A percentile compares a stretch with the other conserved stretches of the same genome.
Evolutionary conservation across 2,797 vertebrate species (phyloP).

Genomic region (Oryzias sinensis): DNA sequence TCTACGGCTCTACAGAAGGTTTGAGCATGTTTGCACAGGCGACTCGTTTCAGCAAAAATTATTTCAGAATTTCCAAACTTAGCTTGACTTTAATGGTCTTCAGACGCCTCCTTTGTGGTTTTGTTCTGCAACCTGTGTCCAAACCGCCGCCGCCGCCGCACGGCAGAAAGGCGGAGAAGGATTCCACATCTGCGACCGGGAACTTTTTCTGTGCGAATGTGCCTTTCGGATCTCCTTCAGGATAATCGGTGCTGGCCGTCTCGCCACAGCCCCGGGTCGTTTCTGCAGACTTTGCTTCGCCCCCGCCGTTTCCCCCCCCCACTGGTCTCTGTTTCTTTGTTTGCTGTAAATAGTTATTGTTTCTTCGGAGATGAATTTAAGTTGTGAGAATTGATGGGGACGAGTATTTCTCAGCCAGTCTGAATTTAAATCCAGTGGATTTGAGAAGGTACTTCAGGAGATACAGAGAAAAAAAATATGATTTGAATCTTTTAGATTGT

Average conservation of each 20-base stretch:
- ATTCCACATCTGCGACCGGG: conserved; percentile 24
- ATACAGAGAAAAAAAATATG: conserved; percentile 22
- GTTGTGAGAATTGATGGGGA: conserved; percentile 30
- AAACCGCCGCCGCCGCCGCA: conserved; percentile 25
- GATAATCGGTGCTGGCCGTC: conserved; percentile 36
- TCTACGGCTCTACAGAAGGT: conserved; percentile 45
- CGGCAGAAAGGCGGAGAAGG: conserved; percentile 22
- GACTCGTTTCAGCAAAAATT: conserved; percentile 9
- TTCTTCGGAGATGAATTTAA: conserved; percentile 39
- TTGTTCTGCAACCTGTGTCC: conserved; percentile 2
- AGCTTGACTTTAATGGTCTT: background rate
- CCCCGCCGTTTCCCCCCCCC: conserved; percentile 4
- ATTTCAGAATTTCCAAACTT: background rate
- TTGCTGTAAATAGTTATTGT: conserved; percentile 50
- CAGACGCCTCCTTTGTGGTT: conserved; percentile 6
- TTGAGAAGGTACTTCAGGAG: conserved; percentile 50
- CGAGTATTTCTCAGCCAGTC: conserved; percentile 36
- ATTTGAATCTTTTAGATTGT: conserved; percentile 43
- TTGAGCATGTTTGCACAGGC: conserved; percentile 23
- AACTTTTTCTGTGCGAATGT: conserved; percentile 39
- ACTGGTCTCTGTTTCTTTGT: conserved; percentile 64
- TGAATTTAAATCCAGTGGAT: conserved; percentile 73
- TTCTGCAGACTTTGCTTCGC: conserved; percentile 14
- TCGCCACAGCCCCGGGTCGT: conserved; percentile 3
- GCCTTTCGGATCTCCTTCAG: conserved; percentile 52